Evolutionary conservation across 2,113 vertebrate species (phyloP).

Genomic region (Sylvicapra grimmia): DNA sequence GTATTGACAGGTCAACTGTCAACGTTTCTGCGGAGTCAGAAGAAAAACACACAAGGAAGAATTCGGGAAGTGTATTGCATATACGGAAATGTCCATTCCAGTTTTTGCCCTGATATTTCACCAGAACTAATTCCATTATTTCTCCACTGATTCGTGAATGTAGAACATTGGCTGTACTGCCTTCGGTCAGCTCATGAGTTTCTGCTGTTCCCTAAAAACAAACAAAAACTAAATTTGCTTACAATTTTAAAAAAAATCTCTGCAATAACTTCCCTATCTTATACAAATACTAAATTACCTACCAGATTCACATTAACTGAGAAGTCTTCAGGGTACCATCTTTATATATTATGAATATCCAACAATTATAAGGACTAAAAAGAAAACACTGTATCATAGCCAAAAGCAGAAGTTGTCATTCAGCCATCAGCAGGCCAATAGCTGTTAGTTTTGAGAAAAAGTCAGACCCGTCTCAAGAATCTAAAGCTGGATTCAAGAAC

Average conservation of each 20-base stretch:
- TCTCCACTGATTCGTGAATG: constrained; percentile 83
- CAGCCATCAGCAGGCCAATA: background rate
- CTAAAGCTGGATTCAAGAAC: background rate
- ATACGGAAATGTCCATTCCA: constrained; percentile 90
- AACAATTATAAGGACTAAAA: background rate
- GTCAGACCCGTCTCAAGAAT: background rate
- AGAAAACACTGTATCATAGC: background rate
- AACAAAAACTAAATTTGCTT: background rate
- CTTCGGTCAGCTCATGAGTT: constrained; percentile 83
- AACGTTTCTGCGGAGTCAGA: constrained; percentile 74
- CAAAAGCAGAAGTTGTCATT: background rate
- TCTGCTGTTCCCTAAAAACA: constrained; percentile 87
- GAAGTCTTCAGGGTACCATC: background rate
- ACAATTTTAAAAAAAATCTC: background rate
- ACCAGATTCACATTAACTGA: background rate
- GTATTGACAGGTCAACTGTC: constrained; percentile 84
- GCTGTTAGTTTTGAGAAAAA: background rate
- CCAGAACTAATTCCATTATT: constrained; percentile 88
- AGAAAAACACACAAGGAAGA: constrained; percentile 84
- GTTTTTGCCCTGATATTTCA: constrained; percentile 91
- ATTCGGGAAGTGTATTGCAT: constrained; percentile 80
- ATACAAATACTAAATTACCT: background rate
- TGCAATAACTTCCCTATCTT: background rate
- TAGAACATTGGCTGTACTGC: constrained; percentile 86
- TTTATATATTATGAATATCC: background rate